Percentiles rank a stretch among this genome's conserved stretches.
These are phyloP conservation scores for Anneissia japonica DNA, from an alignment of 35 echinoderm and acorn worm species.

Conservation along the genomic window DNA sequence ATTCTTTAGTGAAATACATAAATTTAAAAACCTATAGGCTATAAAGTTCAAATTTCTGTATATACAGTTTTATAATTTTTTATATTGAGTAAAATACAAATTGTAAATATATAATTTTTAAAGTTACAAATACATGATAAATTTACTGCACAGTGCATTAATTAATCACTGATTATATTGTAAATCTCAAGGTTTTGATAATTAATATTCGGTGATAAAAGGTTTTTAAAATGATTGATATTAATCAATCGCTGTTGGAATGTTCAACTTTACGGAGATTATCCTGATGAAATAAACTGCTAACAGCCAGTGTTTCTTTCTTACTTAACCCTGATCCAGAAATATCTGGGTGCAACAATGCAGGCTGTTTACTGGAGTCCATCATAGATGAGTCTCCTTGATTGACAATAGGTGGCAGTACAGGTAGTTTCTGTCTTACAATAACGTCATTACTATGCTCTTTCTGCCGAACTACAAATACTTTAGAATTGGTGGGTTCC, in stretches of 20 bases:
- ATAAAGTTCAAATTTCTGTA: no score
- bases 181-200: neutral
- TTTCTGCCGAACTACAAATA: slow-evolving; percentile 46
- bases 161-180: no score
- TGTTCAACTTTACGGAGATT: slow-evolving; percentile 20
- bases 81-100: no score
- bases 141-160: no score
- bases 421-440: slow-evolving; percentile 57
- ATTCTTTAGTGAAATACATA: no score
- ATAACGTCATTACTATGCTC: slow-evolving; percentile 34
- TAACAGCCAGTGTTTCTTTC: slow-evolving; percentile 49
- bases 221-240: slow-evolving; percentile 1
- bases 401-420: slow-evolving; percentile 78
- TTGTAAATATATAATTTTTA: no score
- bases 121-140: no score
- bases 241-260: slow-evolving; percentile 11
- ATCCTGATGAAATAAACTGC: slow-evolving; percentile 4
- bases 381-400: neutral
- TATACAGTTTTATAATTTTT: no score
- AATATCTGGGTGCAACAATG: neutral
- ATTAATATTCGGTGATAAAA: neutral
- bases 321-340: neutral
- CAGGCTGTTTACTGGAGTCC: neutral
- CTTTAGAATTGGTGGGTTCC: slow-evolving; percentile 14
- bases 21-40: no score